These are phyloP conservation scores for Euphonia xanthogaster DNA, from an alignment of 2,797 vertebrate genomes.

Conservation along the genomic window DNA sequence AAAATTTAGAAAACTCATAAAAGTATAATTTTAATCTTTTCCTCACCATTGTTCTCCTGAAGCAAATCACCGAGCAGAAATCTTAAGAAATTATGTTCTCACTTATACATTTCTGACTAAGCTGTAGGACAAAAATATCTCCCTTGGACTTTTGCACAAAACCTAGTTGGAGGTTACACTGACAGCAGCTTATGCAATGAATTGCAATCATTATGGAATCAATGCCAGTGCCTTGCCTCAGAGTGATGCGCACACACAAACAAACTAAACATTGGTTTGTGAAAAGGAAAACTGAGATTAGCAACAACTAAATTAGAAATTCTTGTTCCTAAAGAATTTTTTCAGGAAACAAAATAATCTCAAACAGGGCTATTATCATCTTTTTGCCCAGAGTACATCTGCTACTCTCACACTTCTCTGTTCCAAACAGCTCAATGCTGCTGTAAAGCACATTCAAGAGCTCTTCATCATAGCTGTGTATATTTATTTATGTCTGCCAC, in stretches of 20 bases:
- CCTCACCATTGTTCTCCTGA: not conserved
- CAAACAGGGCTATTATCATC: not conserved
- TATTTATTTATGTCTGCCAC: constrained; percentile 43
- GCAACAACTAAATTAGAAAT: not conserved
- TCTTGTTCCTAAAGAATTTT: not conserved
- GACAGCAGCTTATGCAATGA: not conserved
- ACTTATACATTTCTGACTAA: not conserved
- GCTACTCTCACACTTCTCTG: not conserved
- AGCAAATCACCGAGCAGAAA: not conserved
- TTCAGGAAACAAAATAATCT: not conserved
- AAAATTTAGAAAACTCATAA: not conserved
- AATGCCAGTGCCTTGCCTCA: not conserved
- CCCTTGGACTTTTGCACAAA: not conserved
- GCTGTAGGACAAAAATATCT: not conserved
- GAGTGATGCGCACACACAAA: not conserved
- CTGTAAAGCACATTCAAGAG: not conserved
- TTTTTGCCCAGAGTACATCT: not conserved
- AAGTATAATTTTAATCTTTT: not conserved
- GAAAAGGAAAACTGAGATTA: not conserved
- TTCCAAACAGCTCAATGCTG: not conserved
- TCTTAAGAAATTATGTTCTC: not conserved
- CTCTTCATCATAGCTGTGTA: not conserved
- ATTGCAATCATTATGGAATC: not conserved
- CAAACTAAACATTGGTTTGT: not conserved
- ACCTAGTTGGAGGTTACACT: not conserved